Base-by-base conservation (phyloP, 2,888 invertebrate species). In the Yponomeuta sedellus region DNA sequence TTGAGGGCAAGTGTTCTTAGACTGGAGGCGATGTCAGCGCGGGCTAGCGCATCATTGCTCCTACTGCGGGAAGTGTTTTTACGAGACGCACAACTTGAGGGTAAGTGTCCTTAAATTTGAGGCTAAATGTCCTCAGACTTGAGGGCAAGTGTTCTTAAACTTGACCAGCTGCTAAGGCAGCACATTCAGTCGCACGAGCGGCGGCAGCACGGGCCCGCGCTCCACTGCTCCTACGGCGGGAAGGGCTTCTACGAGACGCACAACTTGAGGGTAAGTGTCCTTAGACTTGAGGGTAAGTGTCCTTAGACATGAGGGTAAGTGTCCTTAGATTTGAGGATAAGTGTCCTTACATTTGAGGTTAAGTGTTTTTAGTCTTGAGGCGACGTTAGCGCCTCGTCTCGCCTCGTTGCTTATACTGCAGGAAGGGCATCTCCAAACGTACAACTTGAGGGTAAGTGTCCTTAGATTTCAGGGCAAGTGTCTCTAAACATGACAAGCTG, bases 31-130 rank as follows among this genome's bases (percentile, higher is more conserved):
- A 0, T 71, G 77, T 5, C 72, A 77, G 39, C 73, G 81, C 0
- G 90, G 86, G 0, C 75, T 83, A 1, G 82, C 83, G 0, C 83
- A 79, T 70, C 75, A 83, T 2, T 92, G 91, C 68, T 80, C 82
- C 0, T 90, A 85, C 73, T 92, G 91, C 66, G 87, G 81, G 1
- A 91, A 91, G 66, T 85, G 84, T 0, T 91, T 87, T 79, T 87
- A 82, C 61, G 88, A 89, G 66, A 73, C 83, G 0, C 88, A 86
- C 66, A 86, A 81, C 57, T 73, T 88, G 52, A 82, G 82, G 80
- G 90, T 87, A 61, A 67, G 22, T 58, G 58, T n/a, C 10, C 1
- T 19, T n/a, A 1, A 19, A 10, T 10, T 57, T 57, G 57, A 8
- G 19, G 57, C 3, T 19, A 12, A 12, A 16, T 56, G 16, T 56